Evolutionary conservation across 2,888 invertebrate species (phyloP).

Genomic region (Diaphora mendica): DNA sequence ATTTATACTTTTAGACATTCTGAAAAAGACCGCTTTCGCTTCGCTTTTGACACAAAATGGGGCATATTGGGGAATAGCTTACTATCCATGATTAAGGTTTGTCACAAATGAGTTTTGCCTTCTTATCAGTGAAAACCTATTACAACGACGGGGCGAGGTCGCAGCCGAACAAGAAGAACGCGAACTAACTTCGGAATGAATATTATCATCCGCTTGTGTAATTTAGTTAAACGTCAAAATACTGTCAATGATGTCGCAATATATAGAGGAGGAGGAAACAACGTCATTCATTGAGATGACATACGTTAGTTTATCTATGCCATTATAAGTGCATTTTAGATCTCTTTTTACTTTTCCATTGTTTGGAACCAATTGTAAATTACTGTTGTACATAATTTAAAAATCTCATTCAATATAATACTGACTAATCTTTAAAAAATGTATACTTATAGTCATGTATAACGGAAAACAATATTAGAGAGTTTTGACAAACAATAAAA

Average conservation of each 20-base stretch:
- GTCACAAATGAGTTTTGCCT: conserved; percentile 31
- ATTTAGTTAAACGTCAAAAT: neutral
- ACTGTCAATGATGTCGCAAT: neutral
- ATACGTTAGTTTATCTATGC: neutral
- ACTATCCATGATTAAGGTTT: conserved; percentile 12
- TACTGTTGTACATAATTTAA: neutral
- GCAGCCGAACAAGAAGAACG: conserved; percentile 27
- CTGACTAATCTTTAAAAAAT: neutral
- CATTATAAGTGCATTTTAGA: neutral
- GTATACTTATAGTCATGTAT: neutral
- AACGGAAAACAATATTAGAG: too few species aligned
- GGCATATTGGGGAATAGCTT: conserved; percentile 16
- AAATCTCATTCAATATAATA: neutral
- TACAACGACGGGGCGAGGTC: conserved; percentile 31
- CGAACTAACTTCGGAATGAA: conserved; percentile 26
- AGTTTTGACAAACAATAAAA: too few species aligned
- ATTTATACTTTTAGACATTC: neutral
- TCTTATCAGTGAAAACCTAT: conserved; percentile 50
- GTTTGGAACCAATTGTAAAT: neutral
- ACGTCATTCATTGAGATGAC: neutral
- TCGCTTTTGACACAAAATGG: conserved; percentile 19
- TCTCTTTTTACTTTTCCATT: neutral
- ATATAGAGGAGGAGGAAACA: neutral
- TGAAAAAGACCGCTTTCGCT: conserved; percentile 7
- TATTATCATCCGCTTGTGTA: neutral